Evolutionary conservation across 2,797 vertebrate species (phyloP), one percentile per base, ranked within the genome.

Genomic region (Sebastes taczanowskii): DNA sequence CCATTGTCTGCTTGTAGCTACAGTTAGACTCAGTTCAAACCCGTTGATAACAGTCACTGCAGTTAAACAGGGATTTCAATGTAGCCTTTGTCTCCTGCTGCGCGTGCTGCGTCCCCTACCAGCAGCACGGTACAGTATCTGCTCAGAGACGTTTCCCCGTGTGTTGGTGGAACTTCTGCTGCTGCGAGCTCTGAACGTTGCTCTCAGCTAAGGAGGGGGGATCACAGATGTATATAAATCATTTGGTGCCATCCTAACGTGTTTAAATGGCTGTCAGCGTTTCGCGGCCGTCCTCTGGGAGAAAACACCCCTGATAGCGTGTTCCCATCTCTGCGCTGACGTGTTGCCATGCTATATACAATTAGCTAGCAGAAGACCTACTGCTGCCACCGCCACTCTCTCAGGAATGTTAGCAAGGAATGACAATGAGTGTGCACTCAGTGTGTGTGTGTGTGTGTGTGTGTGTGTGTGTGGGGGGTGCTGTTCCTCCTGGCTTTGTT

Each of bases 401-500:
- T 82, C 84, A 88, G 93, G 92, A 92, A 93, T 94, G 90, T 93
- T 91, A 91, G 92, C 81, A 77, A 89, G 91, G 92, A 93, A 91
- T 92, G 86, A 94, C 93, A 94, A 91, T 93, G 91, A 93, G 91
- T 90, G 81, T 89, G 88, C 76, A 81, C 64, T 67, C n/a, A 16
- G 70, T 74, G 65, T 77, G 72, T 65, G 65, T 77, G 72, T 64
- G 72, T 55, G 77, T 81, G 84, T 56, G 78, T 78, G 77, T 78
- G 71, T 71, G 73, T 80, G 71, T 70, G 82, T 77, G 72, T 63
- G 72, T 49, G 77, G 78, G 25, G 60, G 81, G 78, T 83, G 73
- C 87, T 91, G 89, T 91, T 93, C 84, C 89, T 94, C 88, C 92
- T 90, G 92, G 93, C 93, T 94, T 94, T 94, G 93, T 94, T 94